Base-by-base conservation (phyloP, 1,140 invertebrate genomes). In the Campoletis sonorensis region DNA sequence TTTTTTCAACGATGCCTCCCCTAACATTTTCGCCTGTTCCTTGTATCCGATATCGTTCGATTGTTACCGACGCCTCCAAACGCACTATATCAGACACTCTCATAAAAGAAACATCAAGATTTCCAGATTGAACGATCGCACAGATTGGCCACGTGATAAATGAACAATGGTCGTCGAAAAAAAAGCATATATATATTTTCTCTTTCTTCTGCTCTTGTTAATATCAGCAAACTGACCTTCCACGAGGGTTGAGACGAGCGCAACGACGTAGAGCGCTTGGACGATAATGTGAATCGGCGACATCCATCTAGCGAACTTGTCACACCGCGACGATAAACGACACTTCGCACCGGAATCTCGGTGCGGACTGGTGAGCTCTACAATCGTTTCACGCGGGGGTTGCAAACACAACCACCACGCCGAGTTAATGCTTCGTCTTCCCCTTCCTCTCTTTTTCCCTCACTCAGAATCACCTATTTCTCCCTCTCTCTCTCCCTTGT, bases 261-360 rank as follows among this genome's bases (percentile, higher is more conserved):
- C 87, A 84, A 88, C 81, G 83, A 86, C 83, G 83, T 85, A 80
- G 86, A 87, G 82, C 77, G 86, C 85, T 80, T 84, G 84, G 51
- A 88, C 87, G 80, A 87, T 84, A 83, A 83, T 71, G 85, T 88
- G 88, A 85, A 89, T 90, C 88, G 86, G 89, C 90, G 89, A 90
- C 90, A 91, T 91, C 89, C 90, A 91, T 91, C 90, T 90, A 90
- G 61, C 72, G 84, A 85, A 87, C 84, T 86, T 87, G 82, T 83
- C 80, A 90, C 89, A 86, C 81, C 88, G 84, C 88, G 86, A 88
- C 83, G 77, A 80, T 70, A 73, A 87, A 85, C 83, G 79, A 89
- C 85, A 87, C 87, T 88, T 87, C 88, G 87, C 89, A 85, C 88
- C 88, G 89, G 87, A 87, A 89, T 89, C 89, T 89, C 89, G 87